Evolutionary conservation across 2,888 invertebrate genomes (phyloP).

Genomic region (Melipona beecheii): DNA sequence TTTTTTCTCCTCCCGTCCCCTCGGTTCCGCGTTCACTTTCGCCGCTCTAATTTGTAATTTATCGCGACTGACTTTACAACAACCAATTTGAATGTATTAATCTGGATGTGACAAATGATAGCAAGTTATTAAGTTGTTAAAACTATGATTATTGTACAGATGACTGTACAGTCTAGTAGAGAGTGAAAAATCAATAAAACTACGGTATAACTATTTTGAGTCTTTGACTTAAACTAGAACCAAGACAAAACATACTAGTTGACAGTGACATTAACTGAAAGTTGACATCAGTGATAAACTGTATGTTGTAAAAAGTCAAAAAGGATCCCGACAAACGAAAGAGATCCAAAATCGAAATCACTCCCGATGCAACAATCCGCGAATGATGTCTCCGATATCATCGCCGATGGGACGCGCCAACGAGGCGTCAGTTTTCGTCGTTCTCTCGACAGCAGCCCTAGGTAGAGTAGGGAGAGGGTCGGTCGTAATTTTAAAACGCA

Average conservation of each 20-base stretch:
- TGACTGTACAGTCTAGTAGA: too few relatives aligned
- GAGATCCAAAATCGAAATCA: background rate
- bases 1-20: too few relatives aligned
- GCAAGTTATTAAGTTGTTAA: background rate
- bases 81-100: background rate
- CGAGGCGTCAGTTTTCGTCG: constrained; percentile 1
- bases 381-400: constrained; percentile 20
- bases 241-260: too few relatives aligned
- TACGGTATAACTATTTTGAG: too few relatives aligned
- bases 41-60: background rate
- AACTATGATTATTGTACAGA: background rate
- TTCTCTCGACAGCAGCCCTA: background rate
- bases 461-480: background rate
- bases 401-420: background rate
- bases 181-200: too few relatives aligned
- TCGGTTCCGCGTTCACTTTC: background rate
- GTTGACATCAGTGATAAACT: background rate
- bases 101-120: background rate
- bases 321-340: background rate
- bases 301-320: background rate
- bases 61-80: background rate
- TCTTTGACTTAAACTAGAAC: too few relatives aligned
- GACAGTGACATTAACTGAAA: background rate
- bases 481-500: constrained; percentile 66
- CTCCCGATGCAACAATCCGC: background rate